phyloP scores from a whole-genome alignment of 35 echinoderm and acorn worm species.

The Patiria miniata region DNA sequence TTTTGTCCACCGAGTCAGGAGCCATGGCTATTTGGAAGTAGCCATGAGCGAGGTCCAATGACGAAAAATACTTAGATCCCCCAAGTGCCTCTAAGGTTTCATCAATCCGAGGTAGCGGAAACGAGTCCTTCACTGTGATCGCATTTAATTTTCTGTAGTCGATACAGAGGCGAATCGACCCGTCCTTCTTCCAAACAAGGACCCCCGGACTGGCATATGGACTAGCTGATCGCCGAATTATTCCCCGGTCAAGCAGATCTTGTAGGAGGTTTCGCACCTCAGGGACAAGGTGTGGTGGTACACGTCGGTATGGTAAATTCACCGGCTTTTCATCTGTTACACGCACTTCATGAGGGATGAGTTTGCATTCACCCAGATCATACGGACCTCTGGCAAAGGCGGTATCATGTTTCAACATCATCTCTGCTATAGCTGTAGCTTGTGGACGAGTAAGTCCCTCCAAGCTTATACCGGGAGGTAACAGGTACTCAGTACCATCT shows the following conservation, averaged over 20 bases:
- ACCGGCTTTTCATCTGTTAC: slow-evolving; percentile 28
- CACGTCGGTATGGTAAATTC: slow-evolving; percentile 32
- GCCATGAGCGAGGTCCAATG: slow-evolving; percentile 65
- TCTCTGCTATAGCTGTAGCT: neutral
- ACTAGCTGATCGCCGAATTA: slow-evolving; percentile 58
- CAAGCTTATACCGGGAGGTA: slow-evolving; percentile 31
- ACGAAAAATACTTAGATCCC: slow-evolving; percentile 60
- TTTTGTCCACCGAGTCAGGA: slow-evolving; percentile 27
- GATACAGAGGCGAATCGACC: slow-evolving; percentile 58
- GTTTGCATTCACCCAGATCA: slow-evolving; percentile 44
- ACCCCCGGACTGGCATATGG: slow-evolving; percentile 78
- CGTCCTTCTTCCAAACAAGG: slow-evolving; percentile 58
- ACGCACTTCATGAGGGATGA: slow-evolving; percentile 64
- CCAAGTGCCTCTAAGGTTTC: slow-evolving; percentile 49
- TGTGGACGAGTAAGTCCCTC: neutral
- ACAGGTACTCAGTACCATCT: neutral
- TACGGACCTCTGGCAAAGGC: slow-evolving; percentile 35
- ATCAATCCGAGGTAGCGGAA: slow-evolving; percentile 67
- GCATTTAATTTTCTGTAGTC: slow-evolving; percentile 70
- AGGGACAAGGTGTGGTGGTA: slow-evolving; percentile 31
- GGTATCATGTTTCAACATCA: neutral
- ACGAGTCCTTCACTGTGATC: slow-evolving; percentile 51
- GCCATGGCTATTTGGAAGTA: slow-evolving; percentile 67
- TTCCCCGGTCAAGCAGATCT: slow-evolving; percentile 49
- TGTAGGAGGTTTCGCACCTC: slow-evolving; percentile 55